phyloP scores from a whole-genome alignment of 1,140 invertebrate species.

The Bombus cullumanus region DNA sequence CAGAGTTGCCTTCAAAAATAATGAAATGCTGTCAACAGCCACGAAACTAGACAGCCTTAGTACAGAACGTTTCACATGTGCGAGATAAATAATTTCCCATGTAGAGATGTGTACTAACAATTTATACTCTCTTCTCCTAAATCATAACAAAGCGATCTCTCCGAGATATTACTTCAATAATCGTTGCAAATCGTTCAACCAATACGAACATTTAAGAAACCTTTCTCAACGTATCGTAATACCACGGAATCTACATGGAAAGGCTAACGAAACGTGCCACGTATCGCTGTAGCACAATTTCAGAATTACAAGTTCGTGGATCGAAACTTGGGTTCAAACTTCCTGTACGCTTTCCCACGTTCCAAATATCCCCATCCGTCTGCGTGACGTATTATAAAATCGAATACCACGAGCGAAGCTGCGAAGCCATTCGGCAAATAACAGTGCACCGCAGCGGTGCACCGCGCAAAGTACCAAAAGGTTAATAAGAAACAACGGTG shows the following conservation, averaged over 20 bases:
- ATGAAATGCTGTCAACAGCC: too few relatives aligned
- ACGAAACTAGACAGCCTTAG: too few relatives aligned
- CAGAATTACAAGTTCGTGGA: not conserved
- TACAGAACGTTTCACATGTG: too few relatives aligned
- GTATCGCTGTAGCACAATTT: not conserved
- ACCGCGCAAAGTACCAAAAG: constrained; percentile 18
- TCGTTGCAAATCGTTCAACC: too few relatives aligned
- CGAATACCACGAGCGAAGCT: constrained; percentile 1
- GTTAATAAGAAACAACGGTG: constrained; percentile 26
- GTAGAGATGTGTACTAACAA: too few relatives aligned
- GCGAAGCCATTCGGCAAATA: constrained; percentile 22
- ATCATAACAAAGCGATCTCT: too few relatives aligned
- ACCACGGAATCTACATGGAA: not conserved
- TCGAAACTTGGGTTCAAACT: not conserved
- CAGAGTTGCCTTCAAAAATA: too few relatives aligned
- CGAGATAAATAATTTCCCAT: too few relatives aligned
- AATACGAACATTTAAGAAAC: too few relatives aligned
- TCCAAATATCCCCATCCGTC: not conserved
- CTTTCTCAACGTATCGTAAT: not conserved
- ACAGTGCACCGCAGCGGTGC: constrained; percentile 12
- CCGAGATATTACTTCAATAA: too few relatives aligned
- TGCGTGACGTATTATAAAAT: not conserved
- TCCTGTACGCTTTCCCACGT: not conserved
- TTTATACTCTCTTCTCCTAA: too few relatives aligned
- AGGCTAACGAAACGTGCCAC: not conserved